Conservation (phyloP, 2,888 invertebrate genomes). For the Diabrotica balteata region DNA sequence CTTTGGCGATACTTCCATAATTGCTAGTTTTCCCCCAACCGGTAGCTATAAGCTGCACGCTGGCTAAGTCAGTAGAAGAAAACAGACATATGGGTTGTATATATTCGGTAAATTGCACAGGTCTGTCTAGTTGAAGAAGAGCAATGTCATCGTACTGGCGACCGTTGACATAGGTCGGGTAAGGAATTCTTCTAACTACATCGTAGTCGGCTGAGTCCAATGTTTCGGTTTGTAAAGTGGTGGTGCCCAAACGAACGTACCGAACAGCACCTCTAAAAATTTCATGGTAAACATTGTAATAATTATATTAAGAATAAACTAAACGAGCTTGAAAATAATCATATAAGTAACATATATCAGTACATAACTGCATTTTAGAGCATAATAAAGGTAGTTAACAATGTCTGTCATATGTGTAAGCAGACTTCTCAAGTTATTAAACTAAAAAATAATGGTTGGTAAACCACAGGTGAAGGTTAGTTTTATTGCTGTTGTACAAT, state of each 20-base stretch:
- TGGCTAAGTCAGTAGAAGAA: conserved; percentile 35
- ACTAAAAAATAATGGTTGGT: too few relatives aligned
- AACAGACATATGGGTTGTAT: conserved; percentile 63
- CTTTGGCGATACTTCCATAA: conserved; percentile 46
- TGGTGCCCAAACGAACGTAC: conserved; percentile 61
- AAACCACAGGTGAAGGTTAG: too few relatives aligned
- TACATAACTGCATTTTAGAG: too few relatives aligned
- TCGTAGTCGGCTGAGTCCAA: conserved; percentile 51
- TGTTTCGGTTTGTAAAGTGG: conserved; percentile 53
- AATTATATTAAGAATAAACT: too few relatives aligned
- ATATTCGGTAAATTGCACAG: conserved; percentile 55
- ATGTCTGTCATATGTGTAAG: too few relatives aligned
- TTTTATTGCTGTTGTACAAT: too few relatives aligned
- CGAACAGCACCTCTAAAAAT: conserved; percentile 52
- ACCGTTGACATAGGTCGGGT: conserved; percentile 59
- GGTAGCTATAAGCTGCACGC: conserved; percentile 54
- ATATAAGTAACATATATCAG: too few relatives aligned
- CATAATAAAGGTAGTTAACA: too few relatives aligned
- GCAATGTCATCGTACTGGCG: conserved; percentile 64
- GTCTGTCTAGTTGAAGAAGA: conserved; percentile 57
- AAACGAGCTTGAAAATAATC: too few relatives aligned
- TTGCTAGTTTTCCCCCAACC: conserved; percentile 60
- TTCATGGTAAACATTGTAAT: too few relatives aligned
- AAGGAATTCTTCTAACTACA: conserved; percentile 52
- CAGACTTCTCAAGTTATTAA: too few relatives aligned